Percentiles rank a stretch among this genome's conserved stretches.
These are phyloP conservation scores for Mustelus asterias DNA, from an alignment of 2,113 vertebrate species.

Conservation along the genomic window DNA sequence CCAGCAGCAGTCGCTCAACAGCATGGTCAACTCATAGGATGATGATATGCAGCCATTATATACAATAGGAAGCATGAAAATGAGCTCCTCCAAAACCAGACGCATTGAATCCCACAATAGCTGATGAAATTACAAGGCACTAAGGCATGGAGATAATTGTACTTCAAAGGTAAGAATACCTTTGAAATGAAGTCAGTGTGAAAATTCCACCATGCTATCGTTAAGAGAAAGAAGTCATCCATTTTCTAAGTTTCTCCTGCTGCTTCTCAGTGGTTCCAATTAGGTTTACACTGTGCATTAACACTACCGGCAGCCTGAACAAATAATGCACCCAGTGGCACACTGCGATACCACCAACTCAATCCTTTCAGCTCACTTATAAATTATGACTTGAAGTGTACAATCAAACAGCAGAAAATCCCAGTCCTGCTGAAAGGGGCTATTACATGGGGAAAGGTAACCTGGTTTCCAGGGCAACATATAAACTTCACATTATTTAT, in stretches of 20 bases:
- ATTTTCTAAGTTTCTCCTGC: neutral
- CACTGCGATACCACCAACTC: neutral
- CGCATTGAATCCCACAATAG: neutral
- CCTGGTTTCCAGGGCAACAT: neutral
- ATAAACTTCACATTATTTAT: neutral
- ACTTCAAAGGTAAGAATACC: neutral
- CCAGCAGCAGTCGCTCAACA: neutral
- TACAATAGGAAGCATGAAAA: neutral
- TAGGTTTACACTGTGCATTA: neutral
- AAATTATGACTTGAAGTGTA: neutral
- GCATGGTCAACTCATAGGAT: neutral
- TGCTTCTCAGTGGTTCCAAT: neutral
- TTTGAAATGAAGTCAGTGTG: neutral
- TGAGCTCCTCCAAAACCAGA: neutral
- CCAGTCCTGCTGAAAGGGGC: neutral
- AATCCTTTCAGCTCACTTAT: neutral
- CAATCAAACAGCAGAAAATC: neutral
- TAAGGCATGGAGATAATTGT: neutral
- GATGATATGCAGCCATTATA: neutral
- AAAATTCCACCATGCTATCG: neutral
- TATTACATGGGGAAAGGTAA: neutral
- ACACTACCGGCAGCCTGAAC: neutral
- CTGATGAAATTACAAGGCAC: neutral
- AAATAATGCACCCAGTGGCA: neutral
- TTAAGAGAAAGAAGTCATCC: neutral